Conservation (phyloP, 1,140 invertebrate species). For the Rhizoglyphus robini region DNA sequence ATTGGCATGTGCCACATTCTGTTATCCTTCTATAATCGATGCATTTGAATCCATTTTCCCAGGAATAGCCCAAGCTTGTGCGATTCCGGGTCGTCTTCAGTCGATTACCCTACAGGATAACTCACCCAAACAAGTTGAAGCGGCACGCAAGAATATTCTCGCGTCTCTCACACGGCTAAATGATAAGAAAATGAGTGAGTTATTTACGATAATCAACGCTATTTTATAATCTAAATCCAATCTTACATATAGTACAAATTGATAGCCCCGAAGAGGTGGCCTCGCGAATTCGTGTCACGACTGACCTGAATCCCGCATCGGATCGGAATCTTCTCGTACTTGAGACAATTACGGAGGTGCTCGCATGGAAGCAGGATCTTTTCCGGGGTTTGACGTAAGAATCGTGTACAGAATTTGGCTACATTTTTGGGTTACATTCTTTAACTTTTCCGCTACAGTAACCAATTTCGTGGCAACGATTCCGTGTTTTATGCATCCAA, state of each 20-base stretch:
- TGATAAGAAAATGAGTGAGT: slow-evolving; percentile 50
- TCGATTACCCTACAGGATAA: slow-evolving; percentile 45
- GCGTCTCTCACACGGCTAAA: slow-evolving; percentile 55
- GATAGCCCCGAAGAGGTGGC: slow-evolving; percentile 16
- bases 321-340: slow-evolving; percentile 60
- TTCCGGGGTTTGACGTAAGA: slow-evolving; percentile 43
- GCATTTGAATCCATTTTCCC: not conserved
- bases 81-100: slow-evolving; percentile 19
- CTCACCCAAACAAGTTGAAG: slow-evolving; percentile 49
- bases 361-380: slow-evolving; percentile 60
- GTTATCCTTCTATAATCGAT: too few relatives aligned
- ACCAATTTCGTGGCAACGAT: slow-evolving; percentile 41
- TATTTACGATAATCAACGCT: not conserved
- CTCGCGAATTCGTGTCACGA: slow-evolving; percentile 14
- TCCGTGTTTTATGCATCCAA: slow-evolving; percentile 67
- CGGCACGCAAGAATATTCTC: slow-evolving; percentile 50
- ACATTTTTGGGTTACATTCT: not conserved
- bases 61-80: slow-evolving; percentile 52
- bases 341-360: slow-evolving; percentile 74
- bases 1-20: too few relatives aligned
- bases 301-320: slow-evolving; percentile 30
- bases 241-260: slow-evolving; percentile 10
- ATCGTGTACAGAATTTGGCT: not conserved
- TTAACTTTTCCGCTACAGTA: slow-evolving; percentile 23
- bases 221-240: not conserved